Base-by-base conservation (phyloP, 2,888 invertebrate species). In the Epinotia ramella region DNA sequence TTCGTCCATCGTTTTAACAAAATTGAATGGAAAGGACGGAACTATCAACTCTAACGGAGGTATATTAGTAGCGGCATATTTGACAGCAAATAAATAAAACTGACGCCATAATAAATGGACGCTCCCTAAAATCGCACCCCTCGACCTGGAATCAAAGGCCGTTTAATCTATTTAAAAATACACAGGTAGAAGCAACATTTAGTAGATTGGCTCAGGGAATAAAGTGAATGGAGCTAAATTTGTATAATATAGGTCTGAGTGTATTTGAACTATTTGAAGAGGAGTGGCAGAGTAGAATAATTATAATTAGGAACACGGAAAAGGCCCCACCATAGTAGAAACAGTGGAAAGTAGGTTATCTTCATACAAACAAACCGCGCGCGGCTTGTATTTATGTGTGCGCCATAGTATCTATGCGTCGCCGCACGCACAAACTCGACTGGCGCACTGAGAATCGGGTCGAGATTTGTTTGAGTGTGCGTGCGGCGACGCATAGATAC, bases 91-190 rank as follows among this genome's bases (percentile, higher is more conserved):
- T 49, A 66, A 73, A 73, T 60, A 66, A 33, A 49, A 28, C 2
- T 40, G 28, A 63, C 46, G 33, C 46, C 53, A 53, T 24, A n/a
- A 65, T 59, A 20, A 57, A 56, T 18, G 57, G 75, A 4, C 75
- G 60, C 70, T 24, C 70, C 65, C 74, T 16, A 12, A 53, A 65
- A 75, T 75, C 75, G 49, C 70, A 64, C 75, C 70, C 56, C 28
- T 33, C 63, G 70, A 16, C 59, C 46, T 66, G n/a, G 40, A 33
- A 66, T 20, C 4, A 11, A 46, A 69, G 16, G 20, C 49, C 20
- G 13, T 53, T 49, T 66, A 53, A 65, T 56, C 59, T 59, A 65
- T 40, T 70, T 74, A 49, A 57, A 68, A 59, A 20, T 67, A 40
- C 33, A 67, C 7, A 28, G 33, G 60, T 60, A 16, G 6, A 28